Percentiles rank a stretch among this genome's conserved stretches.
Evolutionary conservation across 1,140 invertebrate species (phyloP).

Genomic region (Drepana arcuata): DNA sequence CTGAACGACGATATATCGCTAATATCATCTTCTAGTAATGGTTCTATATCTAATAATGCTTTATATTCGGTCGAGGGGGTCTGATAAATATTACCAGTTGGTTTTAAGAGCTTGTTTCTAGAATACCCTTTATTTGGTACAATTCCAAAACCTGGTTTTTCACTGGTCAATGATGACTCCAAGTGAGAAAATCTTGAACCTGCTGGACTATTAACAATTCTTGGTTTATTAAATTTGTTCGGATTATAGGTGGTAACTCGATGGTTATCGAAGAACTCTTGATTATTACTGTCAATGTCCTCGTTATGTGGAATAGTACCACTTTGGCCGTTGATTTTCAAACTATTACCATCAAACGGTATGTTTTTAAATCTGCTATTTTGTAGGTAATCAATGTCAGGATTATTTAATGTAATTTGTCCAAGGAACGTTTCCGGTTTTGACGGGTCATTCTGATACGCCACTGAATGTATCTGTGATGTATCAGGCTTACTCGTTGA

Average conservation of each 20-base stretch:
- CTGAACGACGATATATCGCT: conserved; percentile 64
- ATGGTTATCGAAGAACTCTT: conserved; percentile 59
- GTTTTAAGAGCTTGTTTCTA: conserved; percentile 31
- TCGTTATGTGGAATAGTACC: conserved; percentile 55
- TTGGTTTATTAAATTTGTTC: conserved; percentile 44
- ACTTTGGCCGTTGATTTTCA: conserved; percentile 57
- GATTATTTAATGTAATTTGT: conserved; percentile 74
- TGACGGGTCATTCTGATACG: conserved; percentile 72
- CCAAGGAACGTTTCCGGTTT: conserved; percentile 74
- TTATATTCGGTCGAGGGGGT: conserved; percentile 68
- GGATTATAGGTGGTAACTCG: conserved; percentile 68
- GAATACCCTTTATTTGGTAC: conserved; percentile 21
- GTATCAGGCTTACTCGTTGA: conserved; percentile 62
- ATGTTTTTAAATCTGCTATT: conserved; percentile 58
- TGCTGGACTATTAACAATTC: conserved; percentile 40
- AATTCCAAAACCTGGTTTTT: conserved; percentile 28
- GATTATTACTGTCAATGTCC: conserved; percentile 60
- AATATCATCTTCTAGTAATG: conserved; percentile 72
- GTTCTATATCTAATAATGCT: conserved; percentile 66
- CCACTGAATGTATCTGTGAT: conserved; percentile 57
- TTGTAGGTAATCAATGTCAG: conserved; percentile 64
- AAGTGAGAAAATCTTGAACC: conserved; percentile 41
- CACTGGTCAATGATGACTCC: conserved; percentile 30
- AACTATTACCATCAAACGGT: conserved; percentile 58
- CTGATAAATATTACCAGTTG: conserved; percentile 27